Conservation (phyloP, 1,140 invertebrate genomes). For the Scaptomyza montana region DNA sequence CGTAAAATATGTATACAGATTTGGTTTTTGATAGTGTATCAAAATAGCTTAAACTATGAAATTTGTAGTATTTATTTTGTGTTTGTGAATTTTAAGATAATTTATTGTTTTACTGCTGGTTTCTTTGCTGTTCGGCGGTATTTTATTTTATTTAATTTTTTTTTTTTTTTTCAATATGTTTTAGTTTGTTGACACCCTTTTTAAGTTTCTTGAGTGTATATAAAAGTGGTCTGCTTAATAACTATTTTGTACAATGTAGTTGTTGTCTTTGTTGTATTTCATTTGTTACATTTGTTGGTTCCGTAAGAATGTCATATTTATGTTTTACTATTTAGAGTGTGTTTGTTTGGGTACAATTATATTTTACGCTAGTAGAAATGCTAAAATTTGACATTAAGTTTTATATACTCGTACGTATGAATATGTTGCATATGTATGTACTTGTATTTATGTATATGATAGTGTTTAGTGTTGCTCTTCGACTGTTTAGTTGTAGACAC, state of each 20-base stretch:
- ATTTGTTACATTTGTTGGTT: constrained; percentile 62
- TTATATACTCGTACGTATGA: constrained; percentile 49
- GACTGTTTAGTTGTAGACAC: constrained; percentile 54
- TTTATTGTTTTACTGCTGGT: constrained; percentile 24
- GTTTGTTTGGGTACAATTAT: constrained; percentile 35
- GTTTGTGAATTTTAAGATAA: constrained; percentile 16
- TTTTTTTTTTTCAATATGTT: constrained; percentile 13
- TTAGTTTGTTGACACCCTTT: constrained; percentile 55
- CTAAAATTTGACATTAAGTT: constrained; percentile 70
- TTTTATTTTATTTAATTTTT: too few relatives aligned
- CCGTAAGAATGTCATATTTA: constrained; percentile 33
- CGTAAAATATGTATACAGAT: constrained; percentile 56
- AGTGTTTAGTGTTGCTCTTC: constrained; percentile 26
- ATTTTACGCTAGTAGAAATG: constrained; percentile 67
- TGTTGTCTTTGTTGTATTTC: constrained; percentile 74
- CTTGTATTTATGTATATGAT: constrained; percentile 44
- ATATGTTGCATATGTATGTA: constrained; percentile 40
- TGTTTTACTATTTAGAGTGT: constrained; percentile 29
- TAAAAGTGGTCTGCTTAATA: constrained; percentile 72
- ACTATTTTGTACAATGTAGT: constrained; percentile 79
- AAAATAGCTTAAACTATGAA: constrained; percentile 63
- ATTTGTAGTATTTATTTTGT: constrained; percentile 10
- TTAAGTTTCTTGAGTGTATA: constrained; percentile 54
- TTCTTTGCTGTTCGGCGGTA: constrained; percentile 64
- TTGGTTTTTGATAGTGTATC: constrained; percentile 56